Base-by-base conservation (phyloP, 1,140 invertebrate genomes). In the Drosophila miranda region DNA sequence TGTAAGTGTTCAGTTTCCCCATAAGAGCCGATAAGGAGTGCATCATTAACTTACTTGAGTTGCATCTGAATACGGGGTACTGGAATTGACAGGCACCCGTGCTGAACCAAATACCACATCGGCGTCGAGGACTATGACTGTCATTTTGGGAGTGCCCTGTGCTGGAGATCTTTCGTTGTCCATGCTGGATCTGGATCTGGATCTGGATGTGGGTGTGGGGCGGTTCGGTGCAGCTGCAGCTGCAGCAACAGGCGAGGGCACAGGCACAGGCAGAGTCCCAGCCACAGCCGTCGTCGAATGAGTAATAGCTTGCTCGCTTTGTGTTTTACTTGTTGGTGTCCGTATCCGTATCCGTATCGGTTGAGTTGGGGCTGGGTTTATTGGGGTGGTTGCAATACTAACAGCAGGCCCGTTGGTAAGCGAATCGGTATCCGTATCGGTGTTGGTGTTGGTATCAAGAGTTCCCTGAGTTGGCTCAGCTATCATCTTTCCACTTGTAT, bases 21-120 rank as follows among this genome's bases (percentile, higher is more conserved):
- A 56, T 55, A 43, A 56, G 16, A 8, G 2, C 1, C 11, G 66
- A 68, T 68, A 68, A 68, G 64, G 34, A 68, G 13, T 49, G 34
- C 11, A 38, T 38, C 34, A 13, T 38, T 11, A 38, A 92, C 93
- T 94, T 94, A 97, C 96, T 95, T 98, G 96, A 70, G 97, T 99
- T 43, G 97, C 97, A 93, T 99, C 98, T 66, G 97, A 97, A 92
- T 99, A 99, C 14, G 98, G 98, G 46, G 98, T 99, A 28, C 94
- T 93, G 11, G 97, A 98, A 91, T 96, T 96, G 92, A 97, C 95
- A 92, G 96, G 95, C 83, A 98, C 95, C 63, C 96, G 93, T 89
- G 96, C 94, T 43, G 96, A 97, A 75, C 96, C 96, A 91, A 98
- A 97, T 69, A 96, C 71, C 60, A 69, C 59, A 60, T 71, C 70